A percentile compares a stretch with the other conserved stretches of the same genome.
Conservation (phyloP, 2,888 invertebrate genomes). For the Drosophila anomelani region DNA sequence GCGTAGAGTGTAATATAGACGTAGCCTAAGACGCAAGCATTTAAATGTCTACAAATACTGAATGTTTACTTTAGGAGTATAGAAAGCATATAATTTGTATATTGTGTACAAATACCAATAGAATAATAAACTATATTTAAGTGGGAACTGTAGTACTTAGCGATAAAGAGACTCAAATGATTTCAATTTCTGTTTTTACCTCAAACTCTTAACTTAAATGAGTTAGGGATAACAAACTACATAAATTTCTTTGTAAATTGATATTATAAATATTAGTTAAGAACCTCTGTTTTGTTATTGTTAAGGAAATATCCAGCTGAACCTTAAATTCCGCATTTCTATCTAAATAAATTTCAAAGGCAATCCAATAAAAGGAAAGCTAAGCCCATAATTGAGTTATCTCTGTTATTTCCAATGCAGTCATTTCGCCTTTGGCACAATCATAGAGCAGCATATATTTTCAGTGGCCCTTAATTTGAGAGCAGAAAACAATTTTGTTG, state of each 20-base stretch:
- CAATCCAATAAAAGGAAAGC: background rate
- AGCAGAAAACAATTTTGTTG: slow-evolving; percentile 48
- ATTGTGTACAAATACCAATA: slow-evolving; percentile 47
- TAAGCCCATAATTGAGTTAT: background rate
- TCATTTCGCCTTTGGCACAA: background rate
- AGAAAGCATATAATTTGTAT: slow-evolving; percentile 21
- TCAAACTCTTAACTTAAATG: background rate
- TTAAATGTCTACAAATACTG: slow-evolving; percentile 32
- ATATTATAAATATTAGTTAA: background rate
- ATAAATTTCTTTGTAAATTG: background rate
- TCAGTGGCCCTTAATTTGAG: slow-evolving; percentile 18
- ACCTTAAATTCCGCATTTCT: background rate
- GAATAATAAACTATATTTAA: slow-evolving; percentile 16
- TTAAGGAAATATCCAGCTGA: background rate
- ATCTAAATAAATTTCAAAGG: background rate
- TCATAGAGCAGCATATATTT: slow-evolving; percentile 6
- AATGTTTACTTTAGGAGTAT: slow-evolving; percentile 23
- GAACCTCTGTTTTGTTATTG: background rate
- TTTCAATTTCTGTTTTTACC: background rate
- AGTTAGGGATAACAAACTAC: background rate
- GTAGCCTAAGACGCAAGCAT: slow-evolving; percentile 55
- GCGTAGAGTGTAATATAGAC: slow-evolving; percentile 28
- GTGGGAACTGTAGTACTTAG: slow-evolving; percentile 17
- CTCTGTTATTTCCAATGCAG: background rate
- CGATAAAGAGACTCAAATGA: background rate